Evolutionary conservation across 64 coral and sea anemone species (phyloP), one percentile per base, ranked within the genome.

Genomic region (Acropora tenuis): DNA sequence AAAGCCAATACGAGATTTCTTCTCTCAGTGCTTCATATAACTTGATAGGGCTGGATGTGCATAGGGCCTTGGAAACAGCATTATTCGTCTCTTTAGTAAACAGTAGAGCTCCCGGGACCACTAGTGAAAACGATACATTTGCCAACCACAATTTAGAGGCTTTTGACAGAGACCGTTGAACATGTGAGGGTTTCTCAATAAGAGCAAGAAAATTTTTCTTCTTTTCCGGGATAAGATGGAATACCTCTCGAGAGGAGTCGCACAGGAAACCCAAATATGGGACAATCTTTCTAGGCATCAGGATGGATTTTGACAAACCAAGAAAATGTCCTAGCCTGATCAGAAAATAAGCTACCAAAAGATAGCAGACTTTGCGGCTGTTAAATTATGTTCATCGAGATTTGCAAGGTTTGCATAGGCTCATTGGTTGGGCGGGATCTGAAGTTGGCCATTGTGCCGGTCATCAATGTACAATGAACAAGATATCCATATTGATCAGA

Each of bases 401-500:
- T 52, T 76, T 43, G 46, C 4, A 47, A 92, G 53, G 15, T 5
- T 48, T 69, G 80, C 71, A 86, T 92, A 92, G 1, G 18, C 92
- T 19, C 78, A 2, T 16, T 5, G 12, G 8, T 47, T 72, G 47
- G 50, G 60, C 16, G 87, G 71, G 16, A 90, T 50, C 75, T 94
- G 93, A 41, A 94, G 18, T 48, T 94, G 80, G 46, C 65, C 88
- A 19, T 57, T 90, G 46, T 95, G 80, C 15, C 93, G 63, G 55
- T 94, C 88, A 74, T 94, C 88, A 72, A 90, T 94, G 58, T 90
- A 94, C 2, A 94, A 57, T 3, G 68, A 57, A 72, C 93, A 94
- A 55, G 84, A 65, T 16, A 88, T 88, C 2, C 75, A 59, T 8
- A 88, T 47, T 3, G 84, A 80, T 5, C 76, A 5, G 4, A 30